phyloP scores from a whole-genome alignment of 2,797 vertebrate genomes.

The Eulemur coronatus region DNA sequence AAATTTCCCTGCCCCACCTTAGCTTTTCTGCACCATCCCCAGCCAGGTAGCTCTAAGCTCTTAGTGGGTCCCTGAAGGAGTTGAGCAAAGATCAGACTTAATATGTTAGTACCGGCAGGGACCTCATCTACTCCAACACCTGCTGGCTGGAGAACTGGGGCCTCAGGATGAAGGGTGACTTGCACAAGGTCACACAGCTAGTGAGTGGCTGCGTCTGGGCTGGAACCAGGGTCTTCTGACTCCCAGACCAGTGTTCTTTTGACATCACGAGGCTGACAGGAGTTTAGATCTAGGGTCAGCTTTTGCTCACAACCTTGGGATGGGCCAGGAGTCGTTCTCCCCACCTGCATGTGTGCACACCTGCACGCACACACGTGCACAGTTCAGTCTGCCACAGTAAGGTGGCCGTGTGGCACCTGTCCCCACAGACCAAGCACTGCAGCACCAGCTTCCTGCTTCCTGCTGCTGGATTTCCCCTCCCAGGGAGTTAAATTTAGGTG shows the following conservation, averaged over 20 bases:
- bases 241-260: not conserved
- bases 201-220: not conserved
- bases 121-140: not conserved
- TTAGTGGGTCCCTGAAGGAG: not conserved
- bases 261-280: not conserved
- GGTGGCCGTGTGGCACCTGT: not conserved
- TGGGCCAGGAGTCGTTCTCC: not conserved
- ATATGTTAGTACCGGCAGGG: not conserved
- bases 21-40: not conserved
- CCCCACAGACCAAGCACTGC: not conserved
- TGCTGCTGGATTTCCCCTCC: not conserved
- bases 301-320: not conserved
- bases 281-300: not conserved
- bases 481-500: not conserved
- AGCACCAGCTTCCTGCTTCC: not conserved
- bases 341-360: not conserved
- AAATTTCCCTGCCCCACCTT: not conserved
- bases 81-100: not conserved
- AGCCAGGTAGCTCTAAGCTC: not conserved
- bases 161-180: not conserved
- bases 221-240: not conserved
- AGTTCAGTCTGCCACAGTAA: not conserved
- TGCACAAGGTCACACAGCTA: not conserved
- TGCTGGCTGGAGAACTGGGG: not conserved
- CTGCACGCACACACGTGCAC: accelerated